These are phyloP conservation scores for Cheilosia grossa DNA, from an alignment of 2,888 invertebrate genomes.

Conservation along the genomic window DNA sequence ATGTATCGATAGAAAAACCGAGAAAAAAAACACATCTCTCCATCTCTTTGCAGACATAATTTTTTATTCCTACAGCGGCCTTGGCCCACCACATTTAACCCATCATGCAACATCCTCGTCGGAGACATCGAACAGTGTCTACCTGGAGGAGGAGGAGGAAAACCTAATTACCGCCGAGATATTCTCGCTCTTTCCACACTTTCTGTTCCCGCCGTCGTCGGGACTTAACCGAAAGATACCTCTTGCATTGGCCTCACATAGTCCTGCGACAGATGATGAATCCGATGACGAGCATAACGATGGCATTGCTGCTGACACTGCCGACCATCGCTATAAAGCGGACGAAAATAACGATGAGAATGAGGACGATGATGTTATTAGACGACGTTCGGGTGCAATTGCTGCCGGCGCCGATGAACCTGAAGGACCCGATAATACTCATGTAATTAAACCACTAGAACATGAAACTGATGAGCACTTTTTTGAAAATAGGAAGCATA, in stretches of 20 bases:
- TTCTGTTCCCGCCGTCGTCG: slow-evolving; percentile 85
- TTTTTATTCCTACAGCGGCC: slow-evolving; percentile 84
- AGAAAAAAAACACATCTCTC: slow-evolving; percentile 69
- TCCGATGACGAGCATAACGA: slow-evolving; percentile 79
- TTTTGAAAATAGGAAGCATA: slow-evolving; percentile 76
- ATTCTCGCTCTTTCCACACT: slow-evolving; percentile 85
- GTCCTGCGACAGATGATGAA: slow-evolving; percentile 82
- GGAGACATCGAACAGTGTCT: slow-evolving; percentile 85
- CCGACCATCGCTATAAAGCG: slow-evolving; percentile 79
- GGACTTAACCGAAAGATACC: slow-evolving; percentile 82
- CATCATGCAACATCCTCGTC: slow-evolving; percentile 67
- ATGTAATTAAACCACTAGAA: slow-evolving; percentile 74
- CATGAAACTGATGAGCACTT: slow-evolving; percentile 75
- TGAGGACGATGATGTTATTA: slow-evolving; percentile 63
- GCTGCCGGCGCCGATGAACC: slow-evolving; percentile 70
- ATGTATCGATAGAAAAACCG: slow-evolving; percentile 53
- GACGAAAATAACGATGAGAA: slow-evolving; percentile 75
- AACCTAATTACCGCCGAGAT: slow-evolving; percentile 84
- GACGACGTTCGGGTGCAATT: slow-evolving; percentile 41
- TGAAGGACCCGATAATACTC: slow-evolving; percentile 73
- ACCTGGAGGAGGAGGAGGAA: slow-evolving; percentile 80
- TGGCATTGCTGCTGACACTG: slow-evolving; percentile 43
- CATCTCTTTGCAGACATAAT: slow-evolving; percentile 76
- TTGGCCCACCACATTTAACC: slow-evolving; percentile 82
- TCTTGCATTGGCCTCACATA: slow-evolving; percentile 83